Conservation (phyloP, 2,888 invertebrate species). For the Dynastes hyllus region DNA sequence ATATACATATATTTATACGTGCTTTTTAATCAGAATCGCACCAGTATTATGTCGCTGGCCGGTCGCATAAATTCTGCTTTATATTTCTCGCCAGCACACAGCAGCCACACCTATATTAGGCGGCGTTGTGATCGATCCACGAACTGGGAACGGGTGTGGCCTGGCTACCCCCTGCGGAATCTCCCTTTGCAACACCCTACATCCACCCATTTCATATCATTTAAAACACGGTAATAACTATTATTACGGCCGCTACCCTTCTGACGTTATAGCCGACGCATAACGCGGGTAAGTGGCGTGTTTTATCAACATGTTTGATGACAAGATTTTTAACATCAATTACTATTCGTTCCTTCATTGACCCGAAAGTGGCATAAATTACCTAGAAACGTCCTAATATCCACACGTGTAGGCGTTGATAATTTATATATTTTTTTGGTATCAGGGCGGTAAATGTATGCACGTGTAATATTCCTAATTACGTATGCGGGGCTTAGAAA, state of each 20-base stretch:
- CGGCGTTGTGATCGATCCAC: conserved; percentile 56
- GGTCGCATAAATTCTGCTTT: conserved; percentile 30
- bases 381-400: not conserved
- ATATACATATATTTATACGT: not conserved
- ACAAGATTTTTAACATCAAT: conserved; percentile 39
- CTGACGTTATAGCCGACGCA: conserved; percentile 14
- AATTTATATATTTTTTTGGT: not conserved
- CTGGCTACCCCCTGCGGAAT: conserved; percentile 52
- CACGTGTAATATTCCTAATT: conserved; percentile 8
- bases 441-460: not conserved
- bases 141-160: conserved; percentile 55
- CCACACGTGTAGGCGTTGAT: not conserved
- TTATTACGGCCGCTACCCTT: conserved; percentile 38
- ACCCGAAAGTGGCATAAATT: conserved; percentile 6
- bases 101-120: conserved; percentile 56
- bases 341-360: conserved; percentile 20
- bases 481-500: not conserved
- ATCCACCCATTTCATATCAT: conserved; percentile 51
- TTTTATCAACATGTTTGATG: conserved; percentile 26
- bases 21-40: conserved; percentile 17
- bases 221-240: conserved; percentile 45
- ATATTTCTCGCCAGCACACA: conserved; percentile 40
- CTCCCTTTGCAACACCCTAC: conserved; percentile 53
- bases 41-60: conserved; percentile 14
- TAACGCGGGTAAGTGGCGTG: conserved; percentile 16